Evolutionary conservation across 1,140 invertebrate species (phyloP), one percentile per base, ranked within the genome.

Genomic region (Pseudomyrmex gracilis): DNA sequence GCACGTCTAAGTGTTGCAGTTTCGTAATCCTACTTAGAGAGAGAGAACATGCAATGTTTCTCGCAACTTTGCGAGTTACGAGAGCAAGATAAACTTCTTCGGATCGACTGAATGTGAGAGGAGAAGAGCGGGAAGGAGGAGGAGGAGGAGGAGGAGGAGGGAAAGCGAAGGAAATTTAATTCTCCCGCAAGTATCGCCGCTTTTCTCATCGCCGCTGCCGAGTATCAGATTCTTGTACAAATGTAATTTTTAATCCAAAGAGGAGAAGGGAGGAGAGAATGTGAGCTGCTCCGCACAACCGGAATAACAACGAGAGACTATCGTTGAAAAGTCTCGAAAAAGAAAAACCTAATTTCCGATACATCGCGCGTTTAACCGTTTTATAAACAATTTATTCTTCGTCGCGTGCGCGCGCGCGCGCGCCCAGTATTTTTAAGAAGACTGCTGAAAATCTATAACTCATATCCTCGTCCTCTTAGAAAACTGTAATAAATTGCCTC

Each of bases 401-500:
- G 24, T n/a, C n/a, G n/a, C n/a, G n/a, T n/a, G n/a, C n/a, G n/a
- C n/a, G n/a, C n/a, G n/a, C n/a, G n/a, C n/a, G n/a, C n/a, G n/a
- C n/a, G n/a, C n/a, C n/a, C 3, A 13, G n/a, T 80, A 71, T 80
- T 80, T 34, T 60, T 71, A 71, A 70, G n/a, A 53, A 60, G 66
- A 60, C 34, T 57, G 51, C 43, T 45, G 13, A 20, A 34, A 34
- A 55, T 68, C 49, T 49, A 68, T 78, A 68, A 43, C 43, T 70
- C 53, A 49, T 58, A 80, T 80, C 20, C 66, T 34, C 22, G 4
- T 34, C 34, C n/a, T 70, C 45, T 70, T 78, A 80, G 22, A 58
- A 71, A 58, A 71, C 43, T 71, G 43, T 70, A 80, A 80, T 80
- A 70, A 80, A 71, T 80, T 71, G 55, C 55, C 17, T 80, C 55